Evolutionary conservation across 2,113 vertebrate genomes (phyloP).

Genomic region (Crocuta crocuta): DNA sequence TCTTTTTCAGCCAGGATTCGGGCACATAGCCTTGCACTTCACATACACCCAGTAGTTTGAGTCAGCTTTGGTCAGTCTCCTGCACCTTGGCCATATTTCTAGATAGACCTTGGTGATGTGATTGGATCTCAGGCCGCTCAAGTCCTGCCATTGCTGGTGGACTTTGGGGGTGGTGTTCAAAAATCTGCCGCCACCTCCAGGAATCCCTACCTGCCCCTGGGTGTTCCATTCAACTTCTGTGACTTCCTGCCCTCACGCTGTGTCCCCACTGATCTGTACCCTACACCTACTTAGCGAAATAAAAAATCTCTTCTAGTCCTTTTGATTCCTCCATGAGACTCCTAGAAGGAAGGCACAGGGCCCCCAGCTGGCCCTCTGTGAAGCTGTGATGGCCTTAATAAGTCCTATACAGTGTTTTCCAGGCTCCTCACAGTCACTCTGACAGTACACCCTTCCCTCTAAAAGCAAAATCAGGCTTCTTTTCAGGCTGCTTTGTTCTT

Average conservation of each 20-base stretch:
- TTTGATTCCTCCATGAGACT: not conserved
- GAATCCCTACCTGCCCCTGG: not conserved
- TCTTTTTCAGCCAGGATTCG: not conserved
- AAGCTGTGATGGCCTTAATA: not conserved
- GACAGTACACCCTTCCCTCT: not conserved
- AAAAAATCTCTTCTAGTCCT: too few species aligned
- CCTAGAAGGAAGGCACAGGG: too few species aligned
- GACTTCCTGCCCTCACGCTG: not conserved
- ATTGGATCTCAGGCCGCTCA: not conserved
- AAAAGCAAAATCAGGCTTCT: not conserved
- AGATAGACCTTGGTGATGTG: too few species aligned
- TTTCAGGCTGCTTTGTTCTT: not conserved
- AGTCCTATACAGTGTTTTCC: accelerated
- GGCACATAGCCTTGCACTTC: accelerated
- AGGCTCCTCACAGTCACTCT: too few species aligned
- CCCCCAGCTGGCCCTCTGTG: not conserved
- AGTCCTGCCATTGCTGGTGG: not conserved
- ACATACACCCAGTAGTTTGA: accelerated
- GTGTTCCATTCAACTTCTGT: not conserved
- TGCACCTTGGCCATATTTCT: not conserved
- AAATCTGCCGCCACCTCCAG: not conserved
- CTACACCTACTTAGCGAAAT: too few species aligned
- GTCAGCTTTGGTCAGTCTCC: not conserved
- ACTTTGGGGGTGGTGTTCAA: not conserved
- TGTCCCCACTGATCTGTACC: not conserved